Evolutionary conservation across 2,113 vertebrate species (phyloP).

Genomic region (Phoenicopterus ruber): DNA sequence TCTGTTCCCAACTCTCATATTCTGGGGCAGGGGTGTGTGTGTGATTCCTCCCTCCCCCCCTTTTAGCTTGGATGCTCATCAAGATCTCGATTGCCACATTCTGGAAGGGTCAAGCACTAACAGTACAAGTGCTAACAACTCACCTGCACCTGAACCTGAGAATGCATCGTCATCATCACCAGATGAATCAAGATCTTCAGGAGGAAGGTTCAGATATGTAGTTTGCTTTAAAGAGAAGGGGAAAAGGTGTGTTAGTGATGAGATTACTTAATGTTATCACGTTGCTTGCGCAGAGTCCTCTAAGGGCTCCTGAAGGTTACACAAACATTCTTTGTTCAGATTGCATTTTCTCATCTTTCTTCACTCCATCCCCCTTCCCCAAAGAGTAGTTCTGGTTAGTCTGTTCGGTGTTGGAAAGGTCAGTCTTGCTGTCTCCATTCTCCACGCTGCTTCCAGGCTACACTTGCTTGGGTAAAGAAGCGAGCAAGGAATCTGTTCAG

Average conservation of each 20-base stretch:
- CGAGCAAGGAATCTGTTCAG: background rate
- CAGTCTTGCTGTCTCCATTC: background rate
- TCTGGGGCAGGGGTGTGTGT: accelerated
- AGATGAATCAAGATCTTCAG: conserved; percentile 80
- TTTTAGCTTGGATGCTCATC: background rate
- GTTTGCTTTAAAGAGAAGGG: conserved; percentile 61
- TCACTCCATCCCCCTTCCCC: background rate
- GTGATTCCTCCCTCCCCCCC: background rate
- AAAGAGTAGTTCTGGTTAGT: background rate
- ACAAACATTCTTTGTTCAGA: background rate
- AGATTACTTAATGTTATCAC: background rate
- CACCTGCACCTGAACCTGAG: conserved; percentile 78
- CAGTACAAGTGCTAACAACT: background rate
- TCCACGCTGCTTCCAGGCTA: background rate
- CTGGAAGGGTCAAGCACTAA: background rate
- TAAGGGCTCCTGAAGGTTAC: background rate
- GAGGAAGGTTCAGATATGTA: conserved; percentile 53
- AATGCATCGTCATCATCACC: conserved; percentile 68
- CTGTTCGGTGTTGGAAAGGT: background rate
- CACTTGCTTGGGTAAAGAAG: background rate
- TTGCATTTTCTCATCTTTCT: background rate
- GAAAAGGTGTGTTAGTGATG: background rate
- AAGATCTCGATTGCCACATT: background rate
- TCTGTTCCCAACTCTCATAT: background rate
- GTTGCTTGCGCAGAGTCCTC: background rate